phyloP scores from a whole-genome alignment of 1,140 invertebrate species.

The Musca vetustissima region DNA sequence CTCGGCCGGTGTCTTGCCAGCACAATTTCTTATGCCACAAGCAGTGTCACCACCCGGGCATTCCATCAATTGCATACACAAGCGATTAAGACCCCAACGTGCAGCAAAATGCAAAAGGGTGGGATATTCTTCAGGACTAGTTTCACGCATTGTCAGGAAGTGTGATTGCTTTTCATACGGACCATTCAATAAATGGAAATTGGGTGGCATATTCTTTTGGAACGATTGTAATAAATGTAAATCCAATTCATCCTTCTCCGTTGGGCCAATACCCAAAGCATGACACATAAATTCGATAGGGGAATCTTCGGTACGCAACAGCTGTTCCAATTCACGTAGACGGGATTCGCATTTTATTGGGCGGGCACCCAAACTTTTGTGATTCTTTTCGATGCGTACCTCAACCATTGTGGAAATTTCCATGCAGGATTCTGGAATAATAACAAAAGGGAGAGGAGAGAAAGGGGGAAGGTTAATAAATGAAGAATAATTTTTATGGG shows the following conservation, averaged over 20 bases:
- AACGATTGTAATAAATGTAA: constrained; percentile 78
- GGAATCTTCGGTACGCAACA: constrained; percentile 74
- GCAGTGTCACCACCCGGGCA: constrained; percentile 80
- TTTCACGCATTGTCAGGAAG: constrained; percentile 49
- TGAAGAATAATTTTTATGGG: too few species aligned
- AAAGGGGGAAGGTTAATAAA: not conserved
- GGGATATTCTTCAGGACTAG: constrained; percentile 75
- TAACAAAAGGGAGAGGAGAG: not conserved
- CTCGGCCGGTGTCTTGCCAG: constrained; percentile 78
- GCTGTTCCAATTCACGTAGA: constrained; percentile 77
- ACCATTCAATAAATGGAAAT: constrained; percentile 73
- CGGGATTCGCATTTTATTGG: constrained; percentile 85
- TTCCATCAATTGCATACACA: constrained; percentile 79
- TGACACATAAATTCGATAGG: constrained; percentile 86
- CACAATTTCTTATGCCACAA: constrained; percentile 74
- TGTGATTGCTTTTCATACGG: constrained; percentile 57
- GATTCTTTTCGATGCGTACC: constrained; percentile 77
- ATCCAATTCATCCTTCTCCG: constrained; percentile 76
- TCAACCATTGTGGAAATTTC: constrained; percentile 81
- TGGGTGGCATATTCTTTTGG: constrained; percentile 77
- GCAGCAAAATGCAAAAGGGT: constrained; percentile 87
- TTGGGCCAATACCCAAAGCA: constrained; percentile 75
- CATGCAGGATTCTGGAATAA: constrained; percentile 66
- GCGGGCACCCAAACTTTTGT: constrained; percentile 71
- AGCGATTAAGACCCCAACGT: constrained; percentile 78